phyloP scores from a whole-genome alignment of 2,888 invertebrate species.

The Drosophila mercatorum region DNA sequence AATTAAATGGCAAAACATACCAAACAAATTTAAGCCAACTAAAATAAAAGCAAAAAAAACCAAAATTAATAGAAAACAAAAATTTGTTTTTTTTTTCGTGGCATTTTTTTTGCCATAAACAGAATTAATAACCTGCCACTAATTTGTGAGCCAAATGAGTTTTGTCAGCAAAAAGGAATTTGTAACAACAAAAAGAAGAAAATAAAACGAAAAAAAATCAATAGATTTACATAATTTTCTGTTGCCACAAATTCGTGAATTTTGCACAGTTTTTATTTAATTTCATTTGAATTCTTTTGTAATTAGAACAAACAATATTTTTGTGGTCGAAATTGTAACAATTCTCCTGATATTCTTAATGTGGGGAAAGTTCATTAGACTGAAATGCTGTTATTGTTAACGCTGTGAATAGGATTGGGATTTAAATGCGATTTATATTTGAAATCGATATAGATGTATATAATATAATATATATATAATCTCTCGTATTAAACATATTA shows the following conservation, averaged over 20 bases:
- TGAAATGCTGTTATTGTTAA: background rate
- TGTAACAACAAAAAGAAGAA: background rate
- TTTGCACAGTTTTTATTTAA: background rate
- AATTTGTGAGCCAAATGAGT: conserved; percentile 44
- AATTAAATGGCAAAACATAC: conserved; percentile 64
- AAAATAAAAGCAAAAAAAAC: conserved; percentile 17
- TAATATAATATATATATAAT: no score
- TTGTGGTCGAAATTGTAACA: background rate
- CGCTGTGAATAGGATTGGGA: background rate
- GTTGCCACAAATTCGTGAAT: background rate
- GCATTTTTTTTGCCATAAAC: conserved; percentile 36
- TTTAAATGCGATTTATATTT: background rate
- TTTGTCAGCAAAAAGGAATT: conserved; percentile 22
- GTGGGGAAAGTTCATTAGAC: background rate
- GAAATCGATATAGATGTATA: background rate
- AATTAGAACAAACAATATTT: conserved; percentile 4
- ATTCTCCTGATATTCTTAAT: background rate
- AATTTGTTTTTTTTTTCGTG: conserved; percentile 4
- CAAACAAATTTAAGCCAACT: conserved; percentile 22
- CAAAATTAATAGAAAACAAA: background rate
- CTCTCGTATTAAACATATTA: no score
- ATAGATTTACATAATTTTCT: conserved; percentile 33
- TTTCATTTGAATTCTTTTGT: background rate
- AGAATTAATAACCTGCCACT: conserved; percentile 45
- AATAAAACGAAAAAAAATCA: conserved; percentile 18